phyloP scores from a whole-genome alignment of 2,888 invertebrate genomes.

The Trachelus tabidus region DNA sequence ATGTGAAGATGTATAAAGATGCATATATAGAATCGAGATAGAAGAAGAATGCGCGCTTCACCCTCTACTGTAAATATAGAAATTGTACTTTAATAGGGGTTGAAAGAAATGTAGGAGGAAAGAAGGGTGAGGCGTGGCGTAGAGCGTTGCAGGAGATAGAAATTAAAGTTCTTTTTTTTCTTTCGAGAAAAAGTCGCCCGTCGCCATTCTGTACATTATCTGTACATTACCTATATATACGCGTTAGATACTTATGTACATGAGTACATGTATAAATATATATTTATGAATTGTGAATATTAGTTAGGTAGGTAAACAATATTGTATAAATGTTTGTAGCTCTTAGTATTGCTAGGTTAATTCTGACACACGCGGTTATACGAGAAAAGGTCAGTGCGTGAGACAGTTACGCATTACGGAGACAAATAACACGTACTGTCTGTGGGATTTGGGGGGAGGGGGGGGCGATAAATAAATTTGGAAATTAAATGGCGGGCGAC shows the following conservation, averaged over 20 bases:
- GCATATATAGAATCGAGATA: not conserved
- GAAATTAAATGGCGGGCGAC: not conserved
- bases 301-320: slow-evolving; percentile 35
- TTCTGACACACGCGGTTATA: not conserved
- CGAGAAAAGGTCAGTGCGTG: not conserved
- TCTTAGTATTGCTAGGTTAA: slow-evolving; percentile 21
- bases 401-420: not conserved
- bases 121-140: not conserved
- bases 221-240: slow-evolving; percentile 5
- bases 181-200: slow-evolving; percentile 17
- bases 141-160: not conserved
- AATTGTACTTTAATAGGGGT: slow-evolving; percentile 7
- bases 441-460: not conserved
- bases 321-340: slow-evolving; percentile 45
- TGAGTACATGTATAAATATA: slow-evolving; percentile 29
- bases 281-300: slow-evolving; percentile 53
- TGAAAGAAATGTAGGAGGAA: not conserved
- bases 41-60: not conserved
- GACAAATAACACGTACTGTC: not conserved
- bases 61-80: slow-evolving; percentile 19
- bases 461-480: not conserved
- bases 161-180: not conserved
- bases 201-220: not conserved
- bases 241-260: slow-evolving; percentile 35
- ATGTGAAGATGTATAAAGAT: not conserved